Evolutionary conservation across 1,140 invertebrate species (phyloP).

Genomic region (Lerema accius): DNA sequence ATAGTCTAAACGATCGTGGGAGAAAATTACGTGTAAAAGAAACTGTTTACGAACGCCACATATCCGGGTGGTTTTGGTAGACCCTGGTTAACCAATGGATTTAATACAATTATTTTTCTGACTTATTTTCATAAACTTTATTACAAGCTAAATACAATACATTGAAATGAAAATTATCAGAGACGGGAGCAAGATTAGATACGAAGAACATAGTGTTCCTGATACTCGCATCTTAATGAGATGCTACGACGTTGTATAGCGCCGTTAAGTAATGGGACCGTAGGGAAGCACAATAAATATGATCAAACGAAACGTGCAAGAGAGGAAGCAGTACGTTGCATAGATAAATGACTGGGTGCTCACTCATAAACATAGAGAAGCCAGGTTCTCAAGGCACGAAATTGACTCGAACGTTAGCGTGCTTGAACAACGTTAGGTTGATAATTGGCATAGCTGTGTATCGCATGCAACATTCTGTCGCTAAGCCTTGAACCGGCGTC

Average conservation of each 20-base stretch:
- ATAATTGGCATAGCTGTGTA: constrained; percentile 68
- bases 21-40: too few species aligned
- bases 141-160: background rate
- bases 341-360: constrained; percentile 63
- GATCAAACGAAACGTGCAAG: constrained; percentile 74
- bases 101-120: too few species aligned
- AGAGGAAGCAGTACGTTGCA: constrained; percentile 72
- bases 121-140: constrained; percentile 2
- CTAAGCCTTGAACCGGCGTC: constrained; percentile 60
- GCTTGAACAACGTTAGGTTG: constrained; percentile 64
- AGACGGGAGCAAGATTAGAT: constrained; percentile 57
- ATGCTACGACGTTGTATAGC: constrained; percentile 51
- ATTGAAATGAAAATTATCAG: constrained; percentile 54
- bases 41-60: too few species aligned
- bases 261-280: constrained; percentile 60
- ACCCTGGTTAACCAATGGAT: too few species aligned
- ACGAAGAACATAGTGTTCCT: constrained; percentile 51
- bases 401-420: constrained; percentile 66
- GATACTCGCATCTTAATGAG: constrained; percentile 66
- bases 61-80: too few species aligned
- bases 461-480: constrained; percentile 53
- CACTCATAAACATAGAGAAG: constrained; percentile 64
- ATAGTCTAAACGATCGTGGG: too few species aligned
- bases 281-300: constrained; percentile 65
- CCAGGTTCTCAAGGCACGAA: constrained; percentile 61